Conservation (phyloP, 2,113 vertebrate species). For the Corythaixoides concolor region DNA sequence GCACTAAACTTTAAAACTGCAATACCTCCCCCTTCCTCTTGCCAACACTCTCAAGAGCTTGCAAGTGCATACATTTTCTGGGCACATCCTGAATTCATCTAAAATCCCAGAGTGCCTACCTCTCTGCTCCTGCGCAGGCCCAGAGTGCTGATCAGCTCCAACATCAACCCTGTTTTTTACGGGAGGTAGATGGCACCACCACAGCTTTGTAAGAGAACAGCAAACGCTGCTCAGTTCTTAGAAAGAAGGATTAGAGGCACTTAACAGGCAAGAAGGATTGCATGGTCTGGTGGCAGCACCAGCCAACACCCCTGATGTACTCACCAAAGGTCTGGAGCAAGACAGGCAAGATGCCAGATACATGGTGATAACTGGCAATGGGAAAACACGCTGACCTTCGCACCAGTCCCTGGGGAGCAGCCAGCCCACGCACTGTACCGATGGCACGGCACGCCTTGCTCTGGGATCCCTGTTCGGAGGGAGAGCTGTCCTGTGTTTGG, state of each 20-base stretch:
- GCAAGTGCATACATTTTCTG: not conserved
- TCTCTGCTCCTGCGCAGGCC: not conserved
- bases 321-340: not conserved
- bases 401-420: not conserved
- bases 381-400: not conserved
- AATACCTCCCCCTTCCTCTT: not conserved
- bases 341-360: fast-evolving
- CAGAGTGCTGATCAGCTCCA: fast-evolving
- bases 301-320: not conserved
- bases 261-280: not conserved
- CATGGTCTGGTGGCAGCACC: not conserved
- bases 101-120: not conserved
- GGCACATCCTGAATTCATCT: not conserved
- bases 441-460: fast-evolving
- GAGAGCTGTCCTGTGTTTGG: not conserved
- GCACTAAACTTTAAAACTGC: not conserved
- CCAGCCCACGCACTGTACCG: fast-evolving
- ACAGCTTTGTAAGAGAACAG: not conserved
- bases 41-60: not conserved
- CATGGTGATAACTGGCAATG: not conserved
- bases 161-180: not conserved
- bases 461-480: fast-evolving
- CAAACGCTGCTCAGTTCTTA: not conserved
- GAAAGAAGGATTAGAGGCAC: not conserved
- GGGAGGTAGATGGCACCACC: not conserved